These are phyloP conservation scores for Drosophila lowei DNA, from an alignment of 1,140 invertebrate genomes.

Conservation along the genomic window DNA sequence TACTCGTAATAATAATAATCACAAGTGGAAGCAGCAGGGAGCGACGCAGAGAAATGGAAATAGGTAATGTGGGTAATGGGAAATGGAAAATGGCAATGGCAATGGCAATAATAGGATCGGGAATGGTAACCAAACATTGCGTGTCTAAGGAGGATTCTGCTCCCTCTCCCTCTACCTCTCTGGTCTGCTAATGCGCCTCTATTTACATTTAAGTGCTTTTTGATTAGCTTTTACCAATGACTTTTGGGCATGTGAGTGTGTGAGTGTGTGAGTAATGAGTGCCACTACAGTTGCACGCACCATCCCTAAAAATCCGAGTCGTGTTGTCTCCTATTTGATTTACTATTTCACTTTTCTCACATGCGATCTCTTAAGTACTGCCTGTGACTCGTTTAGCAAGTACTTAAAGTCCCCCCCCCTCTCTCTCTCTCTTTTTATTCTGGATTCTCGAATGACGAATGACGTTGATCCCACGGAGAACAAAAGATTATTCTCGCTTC, in stretches of 20 bases:
- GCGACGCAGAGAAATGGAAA: neutral
- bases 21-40: conserved; percentile 17
- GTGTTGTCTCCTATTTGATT: neutral
- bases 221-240: conserved; percentile 57
- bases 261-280: conserved; percentile 11
- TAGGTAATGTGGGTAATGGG: neutral
- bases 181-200: conserved; percentile 36
- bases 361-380: too few relatives aligned
- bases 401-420: too few relatives aligned
- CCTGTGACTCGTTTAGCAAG: too few relatives aligned
- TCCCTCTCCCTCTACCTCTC: neutral
- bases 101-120: conserved; percentile 2
- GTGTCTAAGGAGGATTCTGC: conserved; percentile 9
- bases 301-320: neutral
- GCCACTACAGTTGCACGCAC: conserved; percentile 11
- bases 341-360: too few relatives aligned
- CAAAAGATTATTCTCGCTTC: too few relatives aligned
- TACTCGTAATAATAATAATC: conserved; percentile 22
- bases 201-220: conserved; percentile 68
- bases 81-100: neutral
- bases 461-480: too few relatives aligned
- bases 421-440: too few relatives aligned
- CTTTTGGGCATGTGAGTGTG: conserved; percentile 1
- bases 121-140: neutral
- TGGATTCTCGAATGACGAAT: too few relatives aligned